Conservation (phyloP, 1,140 invertebrate species). For the Drosophila pachea region DNA sequence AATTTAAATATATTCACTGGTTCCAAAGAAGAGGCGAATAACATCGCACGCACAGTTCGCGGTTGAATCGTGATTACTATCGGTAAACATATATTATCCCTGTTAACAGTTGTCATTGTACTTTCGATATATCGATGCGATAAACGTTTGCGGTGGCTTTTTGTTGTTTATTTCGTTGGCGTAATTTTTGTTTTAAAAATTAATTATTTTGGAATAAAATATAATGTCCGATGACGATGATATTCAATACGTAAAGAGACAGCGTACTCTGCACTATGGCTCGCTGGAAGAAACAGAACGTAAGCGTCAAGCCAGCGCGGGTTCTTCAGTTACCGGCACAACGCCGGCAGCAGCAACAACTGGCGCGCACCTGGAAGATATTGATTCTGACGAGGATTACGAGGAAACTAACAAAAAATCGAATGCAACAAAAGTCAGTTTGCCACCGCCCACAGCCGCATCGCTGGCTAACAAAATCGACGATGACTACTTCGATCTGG, state of each 20-base stretch:
- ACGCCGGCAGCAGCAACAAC: slow-evolving; percentile 44
- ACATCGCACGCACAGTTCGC: background rate
- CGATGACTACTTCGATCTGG: slow-evolving; percentile 94
- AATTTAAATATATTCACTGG: too few species aligned
- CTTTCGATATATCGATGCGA: slow-evolving; percentile 40
- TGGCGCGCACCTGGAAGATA: slow-evolving; percentile 67
- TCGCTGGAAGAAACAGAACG: slow-evolving; percentile 91
- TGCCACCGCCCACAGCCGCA: slow-evolving; percentile 78
- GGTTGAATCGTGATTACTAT: background rate
- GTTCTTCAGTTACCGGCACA: slow-evolving; percentile 36
- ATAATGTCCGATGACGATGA: slow-evolving; percentile 94
- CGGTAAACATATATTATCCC: background rate
- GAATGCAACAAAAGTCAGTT: slow-evolving; percentile 51
- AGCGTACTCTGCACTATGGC: slow-evolving; percentile 91
- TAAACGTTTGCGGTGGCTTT: slow-evolving; percentile 67
- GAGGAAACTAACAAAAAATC: slow-evolving; percentile 78
- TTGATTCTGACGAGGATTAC: slow-evolving; percentile 80
- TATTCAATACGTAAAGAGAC: slow-evolving; percentile 85
- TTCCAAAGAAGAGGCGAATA: background rate
- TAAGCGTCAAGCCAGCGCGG: slow-evolving; percentile 80
- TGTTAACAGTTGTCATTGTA: background rate
- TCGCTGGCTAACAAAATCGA: slow-evolving; percentile 72
- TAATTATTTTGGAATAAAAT: slow-evolving; percentile 53
- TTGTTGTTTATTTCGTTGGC: slow-evolving; percentile 74
- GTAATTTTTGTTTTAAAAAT: slow-evolving; percentile 71